Conservation (phyloP, 1,140 invertebrate genomes). For the Nebria ingens region DNA sequence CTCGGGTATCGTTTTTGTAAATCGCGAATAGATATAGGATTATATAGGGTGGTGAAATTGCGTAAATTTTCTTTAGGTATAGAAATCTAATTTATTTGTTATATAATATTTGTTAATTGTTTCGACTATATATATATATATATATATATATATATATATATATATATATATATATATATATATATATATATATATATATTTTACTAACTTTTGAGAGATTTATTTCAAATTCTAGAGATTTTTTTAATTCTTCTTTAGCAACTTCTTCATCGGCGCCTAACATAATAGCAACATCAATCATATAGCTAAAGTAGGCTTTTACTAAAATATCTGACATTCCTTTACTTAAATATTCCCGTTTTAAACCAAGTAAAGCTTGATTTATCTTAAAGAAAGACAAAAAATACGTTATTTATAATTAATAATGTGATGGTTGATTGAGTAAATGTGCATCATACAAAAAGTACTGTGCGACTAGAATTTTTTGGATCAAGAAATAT, state of each 20-base stretch:
- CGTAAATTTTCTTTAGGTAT: conserved; percentile 14
- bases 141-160: conserved; percentile 11
- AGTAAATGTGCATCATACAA: conserved; percentile 52
- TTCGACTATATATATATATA: conserved; percentile 5
- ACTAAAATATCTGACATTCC: conserved; percentile 66
- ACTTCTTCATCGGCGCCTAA: conserved; percentile 61
- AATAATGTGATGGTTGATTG: too few species aligned
- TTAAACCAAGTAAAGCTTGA: conserved; percentile 74
- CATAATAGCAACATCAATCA: conserved; percentile 71
- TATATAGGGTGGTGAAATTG: conserved; percentile 14
- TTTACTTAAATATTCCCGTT: conserved; percentile 75
- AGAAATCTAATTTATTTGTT: conserved; percentile 13
- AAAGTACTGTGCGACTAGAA: conserved; percentile 65
- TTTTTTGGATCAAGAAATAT: conserved; percentile 80
- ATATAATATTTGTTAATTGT: neutral
- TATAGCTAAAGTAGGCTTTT: conserved; percentile 62
- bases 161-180: conserved; percentile 11
- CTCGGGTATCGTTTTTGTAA: conserved; percentile 21
- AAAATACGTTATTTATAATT: neutral
- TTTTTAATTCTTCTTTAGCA: conserved; percentile 61
- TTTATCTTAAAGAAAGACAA: conserved; percentile 49
- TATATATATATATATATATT: conserved; percentile 21
- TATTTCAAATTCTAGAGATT: conserved; percentile 81
- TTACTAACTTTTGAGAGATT: conserved; percentile 68
- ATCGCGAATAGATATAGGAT: conserved; percentile 14